Base-by-base conservation (phyloP, 1,140 invertebrate species). In the Hypsibius dujardini region DNA sequence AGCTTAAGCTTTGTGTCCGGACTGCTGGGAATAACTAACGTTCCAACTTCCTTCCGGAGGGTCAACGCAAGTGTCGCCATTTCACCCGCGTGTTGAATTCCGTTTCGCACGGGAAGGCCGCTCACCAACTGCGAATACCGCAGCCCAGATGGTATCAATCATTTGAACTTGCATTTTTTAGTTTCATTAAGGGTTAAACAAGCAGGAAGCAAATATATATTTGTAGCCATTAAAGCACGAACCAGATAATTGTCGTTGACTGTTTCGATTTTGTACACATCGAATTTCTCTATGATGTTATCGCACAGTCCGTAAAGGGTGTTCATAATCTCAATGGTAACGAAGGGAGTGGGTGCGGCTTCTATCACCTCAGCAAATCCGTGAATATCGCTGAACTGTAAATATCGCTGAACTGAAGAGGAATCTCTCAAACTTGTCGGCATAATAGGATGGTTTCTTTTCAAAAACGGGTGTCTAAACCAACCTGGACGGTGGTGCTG, bases 391-490 rank as follows among this genome's bases (percentile, higher is more conserved):
- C n/a, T n/a, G n/a, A n/a, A n/a, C n/a, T n/a, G n/a, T n/a, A n/a
- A n/a, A n/a, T n/a, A n/a, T n/a, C n/a, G n/a, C n/a, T n/a, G n/a
- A n/a, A n/a, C n/a, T n/a, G n/a, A n/a, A n/a, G n/a, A n/a, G n/a
- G n/a, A n/a, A n/a, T n/a, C n/a, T n/a, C n/a, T n/a, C n/a, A n/a
- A n/a, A n/a, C n/a, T n/a, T n/a, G n/a, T n/a, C n/a, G n/a, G n/a
- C n/a, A n/a, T n/a, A n/a, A n/a, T 56, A 56, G 50, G 50, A 7
- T n/a, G 50, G 50, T n/a, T 56, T 56, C 50, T 56, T 56, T 56
- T 56, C 50, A 7, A n/a, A 7, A 7, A n/a, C 50, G 7, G 50
- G 7, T 56, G 7, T n/a, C 7, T 7, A 56, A 7, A 7, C 50
- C 50, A n/a, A 56, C n/a, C 7, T 56, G n/a, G 50, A 56, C 50